phyloP scores from a whole-genome alignment of 2,113 vertebrate species.

The Platichthys flesus region DNA sequence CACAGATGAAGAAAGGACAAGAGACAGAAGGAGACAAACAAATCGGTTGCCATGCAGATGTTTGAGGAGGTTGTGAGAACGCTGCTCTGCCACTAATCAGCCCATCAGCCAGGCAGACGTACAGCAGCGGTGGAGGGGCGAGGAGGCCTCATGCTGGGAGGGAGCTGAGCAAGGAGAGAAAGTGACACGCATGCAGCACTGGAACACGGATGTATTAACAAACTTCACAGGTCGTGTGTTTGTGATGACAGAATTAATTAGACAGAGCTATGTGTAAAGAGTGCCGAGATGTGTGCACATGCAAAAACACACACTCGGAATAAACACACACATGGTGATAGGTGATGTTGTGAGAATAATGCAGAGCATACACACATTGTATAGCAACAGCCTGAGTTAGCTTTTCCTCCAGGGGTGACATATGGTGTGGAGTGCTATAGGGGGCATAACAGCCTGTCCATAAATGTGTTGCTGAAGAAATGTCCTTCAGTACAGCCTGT shows the following conservation, averaged over 20 bases:
- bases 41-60: slow-evolving; percentile 71
- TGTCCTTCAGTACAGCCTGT: slow-evolving; percentile 12
- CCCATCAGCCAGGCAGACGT: slow-evolving; percentile 56
- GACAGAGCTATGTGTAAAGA: not conserved
- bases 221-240: slow-evolving; percentile 26
- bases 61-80: slow-evolving; percentile 63
- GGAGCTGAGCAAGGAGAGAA: slow-evolving; percentile 18
- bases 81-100: slow-evolving; percentile 56
- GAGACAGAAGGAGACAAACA: slow-evolving; percentile 50
- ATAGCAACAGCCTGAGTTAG: slow-evolving; percentile 35
- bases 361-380: not conserved
- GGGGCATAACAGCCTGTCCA: slow-evolving; percentile 49
- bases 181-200: not conserved
- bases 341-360: slow-evolving; percentile 7
- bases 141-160: slow-evolving; percentile 6
- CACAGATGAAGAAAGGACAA: slow-evolving; percentile 34
- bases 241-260: not conserved
- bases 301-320: not conserved
- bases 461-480: slow-evolving; percentile 15
- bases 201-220: slow-evolving; percentile 9
- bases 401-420: slow-evolving; percentile 53
- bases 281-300: not conserved
- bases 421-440: slow-evolving; percentile 65
- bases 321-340: not conserved
- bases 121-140: not conserved